Evolutionary conservation across 2,797 vertebrate species (phyloP), one percentile per base, ranked within the genome.

Genomic region (Danionella dracula): DNA sequence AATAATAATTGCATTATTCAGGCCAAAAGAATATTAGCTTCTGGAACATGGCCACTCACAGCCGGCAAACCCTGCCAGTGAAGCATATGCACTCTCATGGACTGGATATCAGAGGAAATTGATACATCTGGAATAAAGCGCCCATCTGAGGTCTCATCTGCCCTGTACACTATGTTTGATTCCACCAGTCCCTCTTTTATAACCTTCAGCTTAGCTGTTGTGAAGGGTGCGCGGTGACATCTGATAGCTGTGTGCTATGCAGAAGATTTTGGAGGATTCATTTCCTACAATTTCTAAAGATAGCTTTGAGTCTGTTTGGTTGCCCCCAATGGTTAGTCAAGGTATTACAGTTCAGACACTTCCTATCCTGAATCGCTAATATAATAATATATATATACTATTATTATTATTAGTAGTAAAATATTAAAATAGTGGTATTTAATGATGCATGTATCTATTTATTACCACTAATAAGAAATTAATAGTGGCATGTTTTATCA

Each of bases 1-100:
- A 95, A 95, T 96, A 95, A 94, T 95, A 94, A 94, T 94, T 92
- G 93, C 91, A 89, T 93, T 90, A 93, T 94, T 92, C 89, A 86
- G 84, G 92, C 93, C 94, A 92, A 91, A 90, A 91, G 89, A 91
- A 90, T 91, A 92, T 92, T 92, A 91, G 89, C 74, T 76, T 71
- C 70, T 78, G 76, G 76, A 78, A 66, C 59, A 64, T 64, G 66
- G 71, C 82, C 74, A 46, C 16, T 71, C 51, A 78, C 80, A 90
- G 90, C 86, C 79, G 82, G 82, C 80, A 84, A 83, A 83, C 86
- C 87, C 86, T 92, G 93, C 94, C 94, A 95, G 90, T 87, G 84
- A 82, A 90, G 85, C 93, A 97, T 94, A 95, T 94, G 92, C 89
- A 92, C 87, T 88, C 80, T 88, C 89, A 88, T 87, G 88, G 89